Evolutionary conservation across 1,140 invertebrate species (phyloP), one percentile per base, ranked within the genome.

Genomic region (Drosophila burlai): DNA sequence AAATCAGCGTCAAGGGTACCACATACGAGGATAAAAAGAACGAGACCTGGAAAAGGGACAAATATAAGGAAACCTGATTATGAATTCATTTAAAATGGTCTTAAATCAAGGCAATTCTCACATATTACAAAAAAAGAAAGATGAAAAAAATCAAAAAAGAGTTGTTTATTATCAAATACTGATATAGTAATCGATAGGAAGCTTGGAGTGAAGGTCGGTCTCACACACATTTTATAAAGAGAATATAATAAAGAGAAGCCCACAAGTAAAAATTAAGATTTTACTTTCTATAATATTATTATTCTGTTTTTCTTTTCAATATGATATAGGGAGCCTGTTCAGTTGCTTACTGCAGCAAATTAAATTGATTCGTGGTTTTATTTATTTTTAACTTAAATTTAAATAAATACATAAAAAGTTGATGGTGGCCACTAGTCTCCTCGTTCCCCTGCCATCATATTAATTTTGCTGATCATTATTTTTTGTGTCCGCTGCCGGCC

Each of bases 11-110:
- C 93, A 98, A 93, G 1, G 97, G 97, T 50, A 98, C 94, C 67
- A 97, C 95, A 93, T 98, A 98, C 16, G 97, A 97, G 16, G 96
- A 96, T 26, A 97, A 93, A 91, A 98, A 97, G 93, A 98, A 98
- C 15, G 95, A 95, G 80, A 97, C 94, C 93, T 97, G 96, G 38
- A 68, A 71, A 50, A 91, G 38, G 3, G 78, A 54, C 29, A 42
- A 49, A 50, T 21, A 9, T 26, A 13, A 5, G 15, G 10, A 34
- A 0, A 5, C 0, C 7, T 21, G 7, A 36, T 36, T 15, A 7
- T 21, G 3, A 13, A 36, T 16, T 50, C 13, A n/a, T 5, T 18
- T 21, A 29, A 29, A 29, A 4, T 4, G 26, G 4, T 6, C 5
- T 29, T 29, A 31, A 29, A 24, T 29, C 13, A 7, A 1, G 8